Evolutionary conservation across 2,888 invertebrate species (phyloP), one percentile per base, ranked within the genome.

Genomic region (Petrolisthes cinctipes): DNA sequence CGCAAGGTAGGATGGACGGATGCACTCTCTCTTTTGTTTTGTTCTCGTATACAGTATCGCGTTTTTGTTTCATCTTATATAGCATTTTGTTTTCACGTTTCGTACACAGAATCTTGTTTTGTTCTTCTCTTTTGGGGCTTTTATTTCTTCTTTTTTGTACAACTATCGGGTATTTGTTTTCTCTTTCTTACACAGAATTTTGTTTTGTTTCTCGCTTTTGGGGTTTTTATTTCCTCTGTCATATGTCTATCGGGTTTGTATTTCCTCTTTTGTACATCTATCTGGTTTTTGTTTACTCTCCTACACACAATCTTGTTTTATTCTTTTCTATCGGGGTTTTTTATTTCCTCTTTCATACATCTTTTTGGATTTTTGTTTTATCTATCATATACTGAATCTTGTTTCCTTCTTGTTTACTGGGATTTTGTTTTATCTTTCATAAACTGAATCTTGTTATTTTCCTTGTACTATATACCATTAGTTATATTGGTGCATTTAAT

Each of bases 1-100:
- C 51, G 20, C 88, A 90, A 90, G 90, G 90, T 90, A 68, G 73
- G 83, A 73, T 56, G 23, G 14, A 11, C 37, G 37, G 37, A 37
- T 37, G 37, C 37, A 37, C 37, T 81, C 6, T 81, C 9, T 76
- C 7, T 71, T 14, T 71, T 71, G n/a, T 20, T 79, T 51, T 71
- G 23, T 71, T 71, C 23, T 20, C 23, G 7, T 14, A 17, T 37
- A 37, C 37, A 37, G 37, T 37, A 37, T 37, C 37, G 37, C 37
- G 37, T 1, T 37, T 37, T 37, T 37, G 37, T 37, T 37, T 37
- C 37, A 37, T 37, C 17, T 66, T 66, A 1, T 66, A 11, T 66
- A 1, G 11, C 66, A 14, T 66, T 66, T 37, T 37, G 37, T 1
- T 37, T 37, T 37, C 37, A 0, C 0, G 37, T 37, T 37, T 37